Conservation (phyloP, 2,888 invertebrate genomes). For the Allophyes oxyacanthae region DNA sequence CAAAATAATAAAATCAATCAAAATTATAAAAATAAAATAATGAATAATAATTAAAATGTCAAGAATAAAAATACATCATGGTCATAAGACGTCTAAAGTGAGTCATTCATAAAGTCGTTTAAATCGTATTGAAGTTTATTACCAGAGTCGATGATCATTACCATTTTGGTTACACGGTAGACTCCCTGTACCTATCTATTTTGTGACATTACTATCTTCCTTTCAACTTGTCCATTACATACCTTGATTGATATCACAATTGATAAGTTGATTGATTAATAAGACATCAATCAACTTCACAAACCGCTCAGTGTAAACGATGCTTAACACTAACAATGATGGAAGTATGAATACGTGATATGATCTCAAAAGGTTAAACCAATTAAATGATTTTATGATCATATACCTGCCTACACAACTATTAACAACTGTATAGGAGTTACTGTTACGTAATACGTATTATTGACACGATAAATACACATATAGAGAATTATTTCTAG, state of each 20-base stretch:
- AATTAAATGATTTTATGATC: slow-evolving; percentile 54
- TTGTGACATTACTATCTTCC: too few relatives aligned
- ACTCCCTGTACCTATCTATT: too few relatives aligned
- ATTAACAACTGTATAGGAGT: slow-evolving; percentile 1
- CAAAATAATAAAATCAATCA: too few relatives aligned
- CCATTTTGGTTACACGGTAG: too few relatives aligned
- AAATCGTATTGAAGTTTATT: too few relatives aligned
- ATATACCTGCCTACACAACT: slow-evolving; percentile 26
- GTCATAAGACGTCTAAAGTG: too few relatives aligned
- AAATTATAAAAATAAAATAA: too few relatives aligned
- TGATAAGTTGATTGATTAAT: slow-evolving; percentile 26
- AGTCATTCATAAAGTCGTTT: too few relatives aligned
- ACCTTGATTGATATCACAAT: slow-evolving; percentile 9
- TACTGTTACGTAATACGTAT: not conserved
- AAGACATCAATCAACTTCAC: slow-evolving; percentile 41
- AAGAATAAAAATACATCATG: too few relatives aligned
- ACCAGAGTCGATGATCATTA: too few relatives aligned
- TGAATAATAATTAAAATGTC: too few relatives aligned
- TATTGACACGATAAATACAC: slow-evolving; percentile 2
- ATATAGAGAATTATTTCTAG: too few relatives aligned
- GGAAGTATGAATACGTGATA: slow-evolving; percentile 37
- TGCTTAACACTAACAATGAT: slow-evolving; percentile 39
- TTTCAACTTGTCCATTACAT: not conserved
- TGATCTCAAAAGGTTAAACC: slow-evolving; percentile 55
- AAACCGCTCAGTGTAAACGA: slow-evolving; percentile 16